phyloP scores from a whole-genome alignment of 1,140 invertebrate genomes.

The Drosophila obscura region DNA sequence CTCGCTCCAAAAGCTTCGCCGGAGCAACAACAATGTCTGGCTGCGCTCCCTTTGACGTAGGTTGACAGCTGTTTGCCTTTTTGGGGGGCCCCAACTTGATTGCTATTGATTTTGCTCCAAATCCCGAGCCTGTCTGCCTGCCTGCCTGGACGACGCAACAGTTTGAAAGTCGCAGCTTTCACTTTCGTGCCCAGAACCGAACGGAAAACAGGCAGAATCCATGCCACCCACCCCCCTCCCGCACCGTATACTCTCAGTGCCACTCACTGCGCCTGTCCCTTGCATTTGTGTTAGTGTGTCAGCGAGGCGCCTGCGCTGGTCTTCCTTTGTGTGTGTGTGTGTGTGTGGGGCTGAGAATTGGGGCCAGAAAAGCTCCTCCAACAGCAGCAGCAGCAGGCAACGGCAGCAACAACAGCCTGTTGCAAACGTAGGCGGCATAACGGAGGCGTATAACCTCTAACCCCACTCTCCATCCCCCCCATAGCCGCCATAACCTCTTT shows the following conservation, averaged over 20 bases:
- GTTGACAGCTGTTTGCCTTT: conserved; percentile 76
- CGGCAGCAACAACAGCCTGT: conserved; percentile 66
- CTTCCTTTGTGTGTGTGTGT: conserved; percentile 2
- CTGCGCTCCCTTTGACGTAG: conserved; percentile 62
- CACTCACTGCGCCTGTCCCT: conserved; percentile 53
- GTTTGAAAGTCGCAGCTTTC: conserved; percentile 80
- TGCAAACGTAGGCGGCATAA: conserved; percentile 50
- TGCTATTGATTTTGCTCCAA: conserved; percentile 67
- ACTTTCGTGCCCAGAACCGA: conserved; percentile 65
- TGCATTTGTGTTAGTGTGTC: conserved; percentile 77
- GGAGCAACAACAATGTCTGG: conserved; percentile 24
- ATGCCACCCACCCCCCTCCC: not conserved
- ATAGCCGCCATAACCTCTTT: conserved; percentile 1
- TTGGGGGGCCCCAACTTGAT: conserved; percentile 48
- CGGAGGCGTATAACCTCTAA: not conserved
- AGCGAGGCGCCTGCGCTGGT: conserved; percentile 59
- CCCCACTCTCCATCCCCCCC: not conserved
- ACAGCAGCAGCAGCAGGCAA: conserved; percentile 48
- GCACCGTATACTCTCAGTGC: not conserved
- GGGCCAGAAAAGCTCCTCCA: conserved; percentile 19
- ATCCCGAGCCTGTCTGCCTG: conserved; percentile 27
- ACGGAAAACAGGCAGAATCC: conserved; percentile 1
- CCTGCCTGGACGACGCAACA: conserved; percentile 57
- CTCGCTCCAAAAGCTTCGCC: conserved; percentile 28
- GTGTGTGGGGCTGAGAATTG: not conserved